Conservation (phyloP, 2,888 invertebrate genomes). For the Iselma pallidipennis region DNA sequence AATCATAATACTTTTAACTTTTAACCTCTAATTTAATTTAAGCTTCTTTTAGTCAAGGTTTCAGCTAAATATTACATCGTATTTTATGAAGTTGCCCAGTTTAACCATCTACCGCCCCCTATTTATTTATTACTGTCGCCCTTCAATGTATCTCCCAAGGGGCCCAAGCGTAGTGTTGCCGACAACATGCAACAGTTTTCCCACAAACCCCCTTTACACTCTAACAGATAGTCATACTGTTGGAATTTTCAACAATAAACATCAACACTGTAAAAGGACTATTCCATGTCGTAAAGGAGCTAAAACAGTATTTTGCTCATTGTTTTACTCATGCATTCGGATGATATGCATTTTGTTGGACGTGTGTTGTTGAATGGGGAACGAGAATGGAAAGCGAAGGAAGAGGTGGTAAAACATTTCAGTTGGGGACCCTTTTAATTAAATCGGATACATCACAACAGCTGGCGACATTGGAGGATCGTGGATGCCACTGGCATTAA, state of each 20-base stretch:
- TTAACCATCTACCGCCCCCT: background rate
- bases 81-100: background rate
- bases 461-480: conserved; percentile 35
- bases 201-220: background rate
- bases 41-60: background rate
- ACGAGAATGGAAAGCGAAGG: background rate
- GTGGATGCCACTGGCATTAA: conserved; percentile 26
- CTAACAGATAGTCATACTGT: background rate
- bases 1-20: background rate
- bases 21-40: background rate
- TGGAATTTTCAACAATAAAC: background rate
- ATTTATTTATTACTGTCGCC: background rate
- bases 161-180: background rate
- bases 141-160: background rate
- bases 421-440: conserved; percentile 44
- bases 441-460: conserved; percentile 49
- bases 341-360: background rate
- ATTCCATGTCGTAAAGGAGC: background rate
- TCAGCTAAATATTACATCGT: too few species aligned
- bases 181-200: background rate
- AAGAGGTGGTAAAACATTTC: background rate
- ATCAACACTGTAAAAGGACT: background rate
- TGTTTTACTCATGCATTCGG: background rate
- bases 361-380: background rate
- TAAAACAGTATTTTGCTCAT: background rate